These are phyloP conservation scores for Agriopis leucophaearia DNA, from an alignment of 2,888 invertebrate species.

Conservation along the genomic window DNA sequence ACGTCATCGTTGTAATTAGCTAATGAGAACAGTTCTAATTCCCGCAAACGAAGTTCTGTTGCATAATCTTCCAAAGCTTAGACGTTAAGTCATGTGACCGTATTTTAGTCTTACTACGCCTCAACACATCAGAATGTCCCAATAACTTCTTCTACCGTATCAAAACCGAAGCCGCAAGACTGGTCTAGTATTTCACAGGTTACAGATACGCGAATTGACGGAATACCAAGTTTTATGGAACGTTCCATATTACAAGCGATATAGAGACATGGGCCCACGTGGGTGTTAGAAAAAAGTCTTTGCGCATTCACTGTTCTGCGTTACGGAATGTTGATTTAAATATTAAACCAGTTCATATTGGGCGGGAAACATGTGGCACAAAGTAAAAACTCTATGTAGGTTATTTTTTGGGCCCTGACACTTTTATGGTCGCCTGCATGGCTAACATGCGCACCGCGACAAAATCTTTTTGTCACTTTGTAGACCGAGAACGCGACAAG, in stretches of 20 bases:
- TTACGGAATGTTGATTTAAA: conserved; percentile 19
- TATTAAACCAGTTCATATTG: conserved; percentile 9
- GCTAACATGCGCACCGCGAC: no score
- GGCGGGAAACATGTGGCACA: conserved; percentile 9
- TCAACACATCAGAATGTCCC: conserved; percentile 36
- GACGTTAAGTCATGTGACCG: conserved; percentile 30
- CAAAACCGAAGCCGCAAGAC: conserved; percentile 44
- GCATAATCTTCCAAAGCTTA: conserved; percentile 31
- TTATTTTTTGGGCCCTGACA: conserved; percentile 2
- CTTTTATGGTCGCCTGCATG: background rate
- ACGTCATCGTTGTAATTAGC: background rate
- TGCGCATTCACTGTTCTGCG: background rate
- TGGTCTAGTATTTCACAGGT: conserved; percentile 40
- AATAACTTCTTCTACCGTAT: conserved; percentile 44
- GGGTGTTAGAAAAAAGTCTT: conserved; percentile 4
- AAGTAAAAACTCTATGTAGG: background rate
- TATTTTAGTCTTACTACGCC: conserved; percentile 15
- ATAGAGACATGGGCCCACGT: conserved; percentile 1
- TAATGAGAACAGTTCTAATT: background rate
- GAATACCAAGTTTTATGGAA: conserved; percentile 31
- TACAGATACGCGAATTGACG: conserved; percentile 38
- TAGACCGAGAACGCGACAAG: no score
- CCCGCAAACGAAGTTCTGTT: conserved; percentile 9
- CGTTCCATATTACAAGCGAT: conserved; percentile 18
- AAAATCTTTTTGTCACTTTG: no score